Evolutionary conservation across 2,888 invertebrate species (phyloP).

Genomic region (Hanleya hanleyi): DNA sequence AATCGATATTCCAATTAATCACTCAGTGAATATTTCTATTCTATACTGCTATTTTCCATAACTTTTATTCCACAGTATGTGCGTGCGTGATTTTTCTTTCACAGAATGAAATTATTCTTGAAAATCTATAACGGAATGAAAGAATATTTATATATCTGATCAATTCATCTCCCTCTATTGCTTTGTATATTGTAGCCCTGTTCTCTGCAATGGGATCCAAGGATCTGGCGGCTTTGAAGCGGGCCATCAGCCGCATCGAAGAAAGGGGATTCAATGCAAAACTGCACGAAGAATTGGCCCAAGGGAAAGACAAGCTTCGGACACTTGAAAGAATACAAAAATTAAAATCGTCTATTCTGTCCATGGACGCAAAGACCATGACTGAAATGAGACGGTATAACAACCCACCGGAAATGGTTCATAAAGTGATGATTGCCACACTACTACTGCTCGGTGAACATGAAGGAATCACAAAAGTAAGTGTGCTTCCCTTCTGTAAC

Average conservation of each 20-base stretch:
- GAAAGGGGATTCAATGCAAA: background rate
- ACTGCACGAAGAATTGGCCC: background rate
- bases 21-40: too few relatives aligned
- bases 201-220: background rate
- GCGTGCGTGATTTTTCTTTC: too few relatives aligned
- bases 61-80: too few relatives aligned
- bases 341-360: background rate
- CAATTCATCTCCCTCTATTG: too few relatives aligned
- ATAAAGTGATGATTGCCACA: background rate
- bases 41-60: too few relatives aligned
- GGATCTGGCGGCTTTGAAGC: background rate
- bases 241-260: background rate
- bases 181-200: background rate
- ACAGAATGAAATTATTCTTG: too few relatives aligned
- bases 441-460: background rate
- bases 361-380: constrained; percentile 1
- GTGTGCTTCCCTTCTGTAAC: too few relatives aligned
- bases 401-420: background rate
- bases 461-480: background rate
- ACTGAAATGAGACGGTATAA: constrained; percentile 1
- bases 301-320: background rate
- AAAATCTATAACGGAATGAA: too few relatives aligned
- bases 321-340: background rate
- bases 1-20: too few relatives aligned
- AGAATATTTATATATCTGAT: too few relatives aligned